These are phyloP conservation scores for Eleginops maclovinus DNA, from an alignment of 2,113 vertebrate genomes.

Conservation along the genomic window DNA sequence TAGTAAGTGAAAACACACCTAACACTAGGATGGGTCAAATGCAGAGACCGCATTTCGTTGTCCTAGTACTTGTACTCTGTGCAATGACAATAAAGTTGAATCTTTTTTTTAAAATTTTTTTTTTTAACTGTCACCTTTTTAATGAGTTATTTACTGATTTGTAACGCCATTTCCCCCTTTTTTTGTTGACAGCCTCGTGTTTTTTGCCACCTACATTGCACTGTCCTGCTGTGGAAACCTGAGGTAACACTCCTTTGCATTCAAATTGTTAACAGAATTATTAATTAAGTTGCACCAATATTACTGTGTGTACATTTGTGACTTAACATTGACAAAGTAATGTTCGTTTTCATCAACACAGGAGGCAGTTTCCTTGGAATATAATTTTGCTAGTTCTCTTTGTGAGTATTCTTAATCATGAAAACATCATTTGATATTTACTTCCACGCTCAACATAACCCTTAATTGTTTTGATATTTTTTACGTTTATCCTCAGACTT, in stretches of 20 bases:
- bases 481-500: slow-evolving; percentile 61
- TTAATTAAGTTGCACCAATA: neutral
- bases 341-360: slow-evolving; percentile 62
- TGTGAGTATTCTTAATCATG: slow-evolving; percentile 84
- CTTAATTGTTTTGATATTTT: neutral
- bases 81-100: no score
- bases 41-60: no score
- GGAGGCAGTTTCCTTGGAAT: slow-evolving; percentile 96
- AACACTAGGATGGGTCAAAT: no score
- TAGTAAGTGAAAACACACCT: slow-evolving; percentile 90
- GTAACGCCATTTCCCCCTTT: neutral
- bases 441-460: neutral
- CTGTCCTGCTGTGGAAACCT: slow-evolving; percentile 89
- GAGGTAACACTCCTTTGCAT: slow-evolving; percentile 49
- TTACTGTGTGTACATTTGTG: neutral
- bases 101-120: no score
- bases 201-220: slow-evolving; percentile 92
- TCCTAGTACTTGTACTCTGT: no score
- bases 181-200: slow-evolving; percentile 84
- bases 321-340: neutral
- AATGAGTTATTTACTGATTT: neutral
- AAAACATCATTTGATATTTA: neutral
- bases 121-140: neutral
- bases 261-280: neutral
- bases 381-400: slow-evolving; percentile 91